Evolutionary conservation across 2,113 vertebrate species (phyloP), one percentile per base, ranked within the genome.

Genomic region (Takifugu bimaculatus): DNA sequence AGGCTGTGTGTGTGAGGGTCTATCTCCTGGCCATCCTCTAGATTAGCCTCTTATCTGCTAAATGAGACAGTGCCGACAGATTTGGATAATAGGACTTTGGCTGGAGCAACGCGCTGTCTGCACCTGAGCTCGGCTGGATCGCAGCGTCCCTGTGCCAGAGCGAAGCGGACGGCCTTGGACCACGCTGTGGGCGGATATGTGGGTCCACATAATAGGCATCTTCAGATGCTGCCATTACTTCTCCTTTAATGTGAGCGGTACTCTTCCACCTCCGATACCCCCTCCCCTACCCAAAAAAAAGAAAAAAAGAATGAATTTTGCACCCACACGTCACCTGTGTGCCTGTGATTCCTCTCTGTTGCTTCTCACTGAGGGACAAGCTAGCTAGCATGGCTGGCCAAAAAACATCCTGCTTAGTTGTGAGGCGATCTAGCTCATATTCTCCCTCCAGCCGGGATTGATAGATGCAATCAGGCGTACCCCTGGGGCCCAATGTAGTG

Each of bases 21-120:
- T 76, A 82, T 80, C 86, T 81, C 68, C 76, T 79, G 75, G 84
- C 80, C 81, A 80, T 78, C 79, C 74, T 78, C 68, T 74, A 85
- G 88, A 85, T 88, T 85, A 87, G 86, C 71, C 77, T 81, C 81
- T 87, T 89, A 88, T 88, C 86, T 87, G 74, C 68, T 80, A 89
- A 87, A 89, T 87, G 86, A 89, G 81, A 88, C 78, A 49, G 79
- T 81, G 86, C 73, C 32, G 83, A 89, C 68, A 55, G 85, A 87
- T 86, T 83, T 86, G 84, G 78, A 81, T 84, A 84, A 72, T 78
- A 85, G 74, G 75, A 76, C 79, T 76, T 82, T 85, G 85, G 83
- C 86, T 80, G 71, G 60, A 39, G 71, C 56, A 20, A 61, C 20
- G 44, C n/a, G 13, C 68, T 84, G 56, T 51, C 50, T 76, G 67